Evolutionary conservation across 37 sponge, comb jelly and placozoan genomes (phyloP), one percentile per base, ranked within the genome.

Genomic region (Geodia barretti): DNA sequence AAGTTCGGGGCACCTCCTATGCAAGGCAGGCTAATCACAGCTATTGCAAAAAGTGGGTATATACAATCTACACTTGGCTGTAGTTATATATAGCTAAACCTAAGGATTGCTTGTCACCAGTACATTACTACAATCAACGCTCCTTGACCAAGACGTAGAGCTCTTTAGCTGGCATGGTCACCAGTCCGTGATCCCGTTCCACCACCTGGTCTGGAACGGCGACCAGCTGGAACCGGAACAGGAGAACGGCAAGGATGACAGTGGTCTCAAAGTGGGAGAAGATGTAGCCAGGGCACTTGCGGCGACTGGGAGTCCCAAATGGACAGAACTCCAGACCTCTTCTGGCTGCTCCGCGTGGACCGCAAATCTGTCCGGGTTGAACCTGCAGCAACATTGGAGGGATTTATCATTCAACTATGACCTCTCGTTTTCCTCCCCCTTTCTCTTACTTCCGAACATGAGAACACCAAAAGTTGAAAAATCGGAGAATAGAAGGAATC

Each of bases 241-340:
- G 64, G 24, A 97, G 67, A 41, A 82, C 60, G 23, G 86, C 60
- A 0, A 84, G 30, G 40, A 94, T 83, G 23, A 88, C 73, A 19
- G 62, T 68, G 35, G 87, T 94, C 64, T 97, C 97, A 74, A 89
- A 71, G 71, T 86, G 88, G 23, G 95, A 77, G 83, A 97, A 97
- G 31, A 78, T 67, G 67, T 94, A 89, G 40, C 97, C 97, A 36
- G 97, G 97, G 76, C 97, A 97, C 65, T 86, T 94, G 7, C 97
- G 83, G 1, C 82, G 80, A 34, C 94, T 89, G 64, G 79, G 85
- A 0, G 85, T 76, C 34, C 97, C 97, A 93, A 96, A 96, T 25
- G 97, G 97, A 83, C 83, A 96, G 30, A 88, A 83, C 26, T 58
- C 65, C 0, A 62, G n/a, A 9, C 75, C 87, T 28, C 81, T 68